These are phyloP conservation scores for Girardinichthys multiradiatus DNA, from an alignment of 2,113 vertebrate genomes.

Conservation along the genomic window DNA sequence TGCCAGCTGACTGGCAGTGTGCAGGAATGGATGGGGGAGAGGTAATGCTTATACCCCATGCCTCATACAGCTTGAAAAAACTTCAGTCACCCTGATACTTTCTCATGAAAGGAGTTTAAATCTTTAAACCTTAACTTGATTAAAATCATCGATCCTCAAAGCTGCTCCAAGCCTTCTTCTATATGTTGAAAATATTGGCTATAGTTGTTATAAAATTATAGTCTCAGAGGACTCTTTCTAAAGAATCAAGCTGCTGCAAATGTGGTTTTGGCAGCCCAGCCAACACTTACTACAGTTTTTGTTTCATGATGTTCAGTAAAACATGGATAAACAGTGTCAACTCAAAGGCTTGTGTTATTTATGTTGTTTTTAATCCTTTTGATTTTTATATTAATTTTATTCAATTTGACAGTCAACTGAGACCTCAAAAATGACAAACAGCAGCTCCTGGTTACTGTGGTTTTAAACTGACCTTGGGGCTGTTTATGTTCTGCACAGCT, in stretches of 20 bases:
- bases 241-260: too few species aligned
- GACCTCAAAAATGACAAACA: not conserved
- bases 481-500: constrained; percentile 4
- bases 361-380: too few species aligned
- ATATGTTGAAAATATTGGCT: too few species aligned
- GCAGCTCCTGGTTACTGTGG: too few species aligned
- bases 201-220: too few species aligned
- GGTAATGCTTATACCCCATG: not conserved
- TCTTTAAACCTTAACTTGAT: not conserved
- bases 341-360: not conserved
- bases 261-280: too few species aligned
- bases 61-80: too few species aligned
- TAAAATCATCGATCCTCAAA: not conserved
- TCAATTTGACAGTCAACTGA: not conserved
- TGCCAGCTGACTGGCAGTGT: not conserved
- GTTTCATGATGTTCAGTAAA: not conserved
- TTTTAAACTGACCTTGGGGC: constrained; percentile 2
- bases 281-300: too few species aligned
- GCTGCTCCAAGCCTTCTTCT: not conserved
- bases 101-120: too few species aligned
- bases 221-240: too few species aligned
- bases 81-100: too few species aligned
- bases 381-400: not conserved
- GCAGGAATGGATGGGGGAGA: not conserved
- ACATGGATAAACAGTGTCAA: not conserved